These are phyloP conservation scores for Oreochromis niloticus DNA, from an alignment of 2,113 vertebrate genomes.

Conservation along the genomic window DNA sequence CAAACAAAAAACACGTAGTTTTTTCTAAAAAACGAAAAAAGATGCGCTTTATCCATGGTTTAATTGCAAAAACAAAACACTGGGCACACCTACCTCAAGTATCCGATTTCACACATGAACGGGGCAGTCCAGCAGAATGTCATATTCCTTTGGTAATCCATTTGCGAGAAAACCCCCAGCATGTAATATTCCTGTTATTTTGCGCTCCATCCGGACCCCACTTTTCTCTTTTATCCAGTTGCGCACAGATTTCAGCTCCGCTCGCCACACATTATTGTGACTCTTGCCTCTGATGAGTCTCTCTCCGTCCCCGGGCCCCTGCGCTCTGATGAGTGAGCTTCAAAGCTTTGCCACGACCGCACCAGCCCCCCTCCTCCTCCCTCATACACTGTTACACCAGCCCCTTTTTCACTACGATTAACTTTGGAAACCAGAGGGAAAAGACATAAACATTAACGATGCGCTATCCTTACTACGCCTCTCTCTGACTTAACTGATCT, in stretches of 20 bases:
- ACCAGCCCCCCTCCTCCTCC: conserved; percentile 40
- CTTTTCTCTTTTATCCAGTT: conserved; percentile 44
- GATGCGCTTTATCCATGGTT: neutral
- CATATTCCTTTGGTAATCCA: conserved; percentile 68
- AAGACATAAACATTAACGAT: conserved; percentile 42
- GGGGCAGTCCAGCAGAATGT: conserved; percentile 37
- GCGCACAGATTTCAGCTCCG: conserved; percentile 48
- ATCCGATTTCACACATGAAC: conserved; percentile 53
- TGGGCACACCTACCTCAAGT: conserved; percentile 60
- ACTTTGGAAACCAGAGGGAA: conserved; percentile 57
- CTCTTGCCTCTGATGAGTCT: neutral
- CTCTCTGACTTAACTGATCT: neutral
- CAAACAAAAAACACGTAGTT: neutral
- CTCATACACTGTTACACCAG: conserved; percentile 20
- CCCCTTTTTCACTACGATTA: conserved; percentile 55
- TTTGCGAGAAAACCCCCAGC: conserved; percentile 43
- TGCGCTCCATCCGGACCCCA: conserved; percentile 26
- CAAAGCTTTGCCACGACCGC: conserved; percentile 72
- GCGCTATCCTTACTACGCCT: neutral
- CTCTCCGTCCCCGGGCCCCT: conserved; percentile 56
- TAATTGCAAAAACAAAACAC: neutral
- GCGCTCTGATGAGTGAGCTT: conserved; percentile 73
- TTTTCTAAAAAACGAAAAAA: neutral
- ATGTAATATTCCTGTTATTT: conserved; percentile 42
- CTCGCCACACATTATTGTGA: conserved; percentile 24